phyloP scores from a whole-genome alignment of 2,797 vertebrate species.

The Acanthurus leucopareius region DNA sequence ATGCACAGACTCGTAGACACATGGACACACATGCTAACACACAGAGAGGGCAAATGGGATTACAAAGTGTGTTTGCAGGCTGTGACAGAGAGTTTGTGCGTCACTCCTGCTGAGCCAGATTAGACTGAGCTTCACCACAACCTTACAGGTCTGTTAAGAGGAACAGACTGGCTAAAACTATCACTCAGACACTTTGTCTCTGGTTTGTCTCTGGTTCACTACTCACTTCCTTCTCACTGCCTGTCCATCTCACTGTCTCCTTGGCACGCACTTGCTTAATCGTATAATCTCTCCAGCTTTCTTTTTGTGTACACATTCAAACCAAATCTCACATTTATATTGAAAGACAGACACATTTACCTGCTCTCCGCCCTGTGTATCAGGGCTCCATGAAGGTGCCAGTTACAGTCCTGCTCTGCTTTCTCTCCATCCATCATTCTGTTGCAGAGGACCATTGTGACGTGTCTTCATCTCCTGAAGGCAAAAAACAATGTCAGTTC shows the following conservation, averaged over 20 bases:
- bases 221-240: constrained; percentile 13
- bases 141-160: constrained; percentile 52
- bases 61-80: constrained; percentile 71
- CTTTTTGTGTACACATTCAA: constrained; percentile 25
- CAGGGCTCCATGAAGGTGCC: constrained; percentile 77
- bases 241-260: constrained; percentile 18
- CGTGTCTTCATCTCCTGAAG: constrained; percentile 74
- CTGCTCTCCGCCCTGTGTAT: constrained; percentile 69
- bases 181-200: constrained; percentile 23
- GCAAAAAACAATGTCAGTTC: constrained; percentile 37
- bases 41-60: constrained; percentile 72
- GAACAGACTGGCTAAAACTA: constrained; percentile 42
- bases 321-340: constrained; percentile 19
- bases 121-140: constrained; percentile 72
- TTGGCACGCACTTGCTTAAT: constrained; percentile 13
- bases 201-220: constrained; percentile 23
- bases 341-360: constrained; percentile 45
- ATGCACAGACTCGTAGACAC: constrained; percentile 24
- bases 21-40: constrained; percentile 13
- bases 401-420: constrained; percentile 65
- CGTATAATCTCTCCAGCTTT: constrained; percentile 13
- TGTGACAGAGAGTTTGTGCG: constrained; percentile 68
- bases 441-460: constrained; percentile 53
- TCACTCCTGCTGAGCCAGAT: constrained; percentile 84
- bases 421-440: constrained; percentile 62